Percentiles rank a stretch among this genome's conserved stretches.
phyloP scores from a whole-genome alignment of 2,797 vertebrate species.

The Bradypodion ventrale region DNA sequence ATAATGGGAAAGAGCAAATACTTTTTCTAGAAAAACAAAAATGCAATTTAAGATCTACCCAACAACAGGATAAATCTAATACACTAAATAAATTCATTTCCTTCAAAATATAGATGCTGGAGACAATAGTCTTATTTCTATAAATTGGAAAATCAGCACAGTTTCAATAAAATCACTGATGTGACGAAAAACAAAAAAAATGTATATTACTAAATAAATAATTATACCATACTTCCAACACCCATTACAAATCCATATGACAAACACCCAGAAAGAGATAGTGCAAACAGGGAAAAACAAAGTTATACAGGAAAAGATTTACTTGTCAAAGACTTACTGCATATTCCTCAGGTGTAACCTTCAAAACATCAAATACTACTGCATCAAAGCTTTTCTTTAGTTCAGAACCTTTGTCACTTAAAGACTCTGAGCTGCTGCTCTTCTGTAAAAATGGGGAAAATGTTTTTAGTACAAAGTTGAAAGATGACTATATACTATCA shows the following conservation, averaged over 20 bases:
- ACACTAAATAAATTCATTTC: neutral
- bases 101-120: too few relatives aligned
- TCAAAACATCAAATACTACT: slow-evolving; percentile 96
- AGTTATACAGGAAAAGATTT: neutral
- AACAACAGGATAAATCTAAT: neutral
- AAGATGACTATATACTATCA: neutral
- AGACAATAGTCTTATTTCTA: neutral
- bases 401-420: slow-evolving; percentile 94
- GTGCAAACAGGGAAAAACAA: rapidly evolving
- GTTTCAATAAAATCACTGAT: too few relatives aligned
- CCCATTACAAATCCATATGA: neutral
- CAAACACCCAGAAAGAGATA: neutral
- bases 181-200: neutral
- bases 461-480: slow-evolving; percentile 21
- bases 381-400: slow-evolving; percentile 99
- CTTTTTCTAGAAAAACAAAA: neutral
- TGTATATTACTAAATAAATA: neutral
- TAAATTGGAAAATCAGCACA: too few relatives aligned
- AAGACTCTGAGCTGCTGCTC: slow-evolving; percentile 97
- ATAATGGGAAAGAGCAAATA: neutral
- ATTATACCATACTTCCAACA: neutral
- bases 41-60: neutral
- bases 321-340: slow-evolving; percentile 83
- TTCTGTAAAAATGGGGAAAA: slow-evolving; percentile 77
- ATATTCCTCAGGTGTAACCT: slow-evolving; percentile 98